Conservation (phyloP, 2,888 invertebrate genomes). For the Clepsis dumicolana region DNA sequence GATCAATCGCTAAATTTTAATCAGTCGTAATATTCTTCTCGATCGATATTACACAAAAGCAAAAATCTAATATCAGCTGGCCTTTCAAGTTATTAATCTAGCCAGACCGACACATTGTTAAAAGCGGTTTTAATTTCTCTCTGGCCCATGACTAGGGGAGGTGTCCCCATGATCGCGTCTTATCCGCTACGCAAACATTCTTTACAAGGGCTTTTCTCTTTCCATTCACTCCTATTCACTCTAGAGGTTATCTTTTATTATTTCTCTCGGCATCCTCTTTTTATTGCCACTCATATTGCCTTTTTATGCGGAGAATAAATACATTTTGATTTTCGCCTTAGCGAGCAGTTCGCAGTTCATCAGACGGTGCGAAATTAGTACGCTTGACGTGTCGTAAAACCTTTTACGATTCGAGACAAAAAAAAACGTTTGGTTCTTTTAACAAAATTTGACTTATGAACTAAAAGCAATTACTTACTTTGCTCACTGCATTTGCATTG, state of each 20-base stretch:
- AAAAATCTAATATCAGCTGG: constrained; percentile 1
- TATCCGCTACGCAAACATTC: constrained; percentile 85
- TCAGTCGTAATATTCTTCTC: background rate
- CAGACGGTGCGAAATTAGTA: constrained; percentile 77
- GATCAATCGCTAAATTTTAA: no score
- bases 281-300: constrained; percentile 85
- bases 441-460: constrained; percentile 3
- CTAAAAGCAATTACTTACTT: no score
- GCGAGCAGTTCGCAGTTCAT: constrained; percentile 71
- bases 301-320: constrained; percentile 86
- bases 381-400: constrained; percentile 73
- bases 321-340: constrained; percentile 84
- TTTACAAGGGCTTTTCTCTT: constrained; percentile 81
- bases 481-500: no score
- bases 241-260: constrained; percentile 85
- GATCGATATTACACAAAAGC: background rate
- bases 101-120: constrained; percentile 60
- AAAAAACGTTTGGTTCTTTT: constrained; percentile 4
- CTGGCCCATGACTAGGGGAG: constrained; percentile 67
- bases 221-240: constrained; percentile 73
- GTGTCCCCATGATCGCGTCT: constrained; percentile 82
- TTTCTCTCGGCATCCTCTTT: constrained; percentile 79
- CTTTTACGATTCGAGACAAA: constrained; percentile 47
- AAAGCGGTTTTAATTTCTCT: constrained; percentile 77
- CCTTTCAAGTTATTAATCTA: constrained; percentile 11